Percentiles rank a stretch among this genome's conserved stretches.
phyloP scores from a whole-genome alignment of 1,140 invertebrate genomes.

The Vanessa tameamea region DNA sequence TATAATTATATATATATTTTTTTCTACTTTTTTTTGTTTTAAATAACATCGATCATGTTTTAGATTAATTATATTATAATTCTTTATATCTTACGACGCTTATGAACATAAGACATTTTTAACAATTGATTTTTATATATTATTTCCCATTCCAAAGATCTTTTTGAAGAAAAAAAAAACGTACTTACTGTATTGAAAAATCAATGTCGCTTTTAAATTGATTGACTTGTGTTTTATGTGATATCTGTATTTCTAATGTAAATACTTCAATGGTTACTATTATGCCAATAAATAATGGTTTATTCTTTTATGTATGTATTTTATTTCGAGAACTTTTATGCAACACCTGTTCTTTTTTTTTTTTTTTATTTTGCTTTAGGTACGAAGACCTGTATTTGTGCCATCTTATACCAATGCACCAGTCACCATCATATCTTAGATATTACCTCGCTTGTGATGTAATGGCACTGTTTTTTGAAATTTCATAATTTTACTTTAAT shows the following conservation, averaged over 20 bases:
- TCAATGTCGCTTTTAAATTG: slow-evolving; percentile 51
- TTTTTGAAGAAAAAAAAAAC: slow-evolving; percentile 6
- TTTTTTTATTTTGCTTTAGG: too few relatives aligned
- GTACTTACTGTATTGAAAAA: slow-evolving; percentile 22
- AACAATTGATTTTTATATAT: slow-evolving; percentile 3
- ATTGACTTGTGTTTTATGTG: slow-evolving; percentile 69
- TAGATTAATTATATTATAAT: slow-evolving; percentile 15
- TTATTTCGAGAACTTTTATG: slow-evolving; percentile 42
- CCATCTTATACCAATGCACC: too few relatives aligned
- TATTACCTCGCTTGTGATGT: too few relatives aligned
- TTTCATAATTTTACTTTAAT: too few relatives aligned
- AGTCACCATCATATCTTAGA: too few relatives aligned
- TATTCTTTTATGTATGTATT: slow-evolving; percentile 70
- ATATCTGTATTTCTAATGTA: slow-evolving; percentile 67
- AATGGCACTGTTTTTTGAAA: too few relatives aligned
- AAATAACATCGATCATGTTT: slow-evolving; percentile 8
- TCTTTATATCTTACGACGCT: slow-evolving; percentile 3
- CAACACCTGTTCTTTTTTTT: too few relatives aligned
- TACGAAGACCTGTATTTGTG: too few relatives aligned
- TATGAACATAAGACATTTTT: slow-evolving; percentile 16
- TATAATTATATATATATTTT: background rate
- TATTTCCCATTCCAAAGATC: slow-evolving; percentile 59
- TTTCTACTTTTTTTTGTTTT: background rate
- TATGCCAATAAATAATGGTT: slow-evolving; percentile 74
- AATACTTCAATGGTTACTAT: slow-evolving; percentile 70